Percentiles rank a stretch among this genome's conserved stretches.
phyloP scores from a whole-genome alignment of 2,797 vertebrate genomes.

The Salmo trutta region DNA sequence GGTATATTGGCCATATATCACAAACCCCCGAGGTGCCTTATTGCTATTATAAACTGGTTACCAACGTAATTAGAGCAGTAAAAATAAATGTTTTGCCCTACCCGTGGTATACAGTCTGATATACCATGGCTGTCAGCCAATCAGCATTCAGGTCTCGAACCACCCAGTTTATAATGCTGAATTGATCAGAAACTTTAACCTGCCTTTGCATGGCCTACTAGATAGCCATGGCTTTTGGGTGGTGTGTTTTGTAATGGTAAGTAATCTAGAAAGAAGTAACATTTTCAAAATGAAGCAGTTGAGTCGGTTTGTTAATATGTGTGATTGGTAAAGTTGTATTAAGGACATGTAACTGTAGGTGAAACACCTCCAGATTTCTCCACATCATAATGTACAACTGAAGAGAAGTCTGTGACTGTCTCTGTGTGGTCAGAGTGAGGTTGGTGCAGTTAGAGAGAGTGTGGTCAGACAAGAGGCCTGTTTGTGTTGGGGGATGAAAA shows the following conservation, averaged over 20 bases:
- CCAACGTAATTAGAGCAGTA: too few relatives aligned
- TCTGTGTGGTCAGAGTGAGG: conserved; percentile 24
- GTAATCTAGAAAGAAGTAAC: conserved; percentile 15
- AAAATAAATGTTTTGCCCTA: too few relatives aligned
- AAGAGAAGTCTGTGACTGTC: neutral
- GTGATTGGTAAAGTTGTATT: conserved; percentile 15
- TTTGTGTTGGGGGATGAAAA: conserved; percentile 11
- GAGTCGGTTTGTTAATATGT: conserved; percentile 18
- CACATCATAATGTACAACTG: neutral
- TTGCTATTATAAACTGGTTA: too few relatives aligned
- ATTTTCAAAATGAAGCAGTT: neutral
- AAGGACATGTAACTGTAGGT: conserved; percentile 21
- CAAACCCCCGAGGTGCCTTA: too few relatives aligned
- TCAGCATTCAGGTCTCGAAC: too few relatives aligned
- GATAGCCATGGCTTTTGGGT: conserved; percentile 3
- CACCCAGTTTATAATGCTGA: conserved; percentile 14
- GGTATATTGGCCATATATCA: too few relatives aligned
- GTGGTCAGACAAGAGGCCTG: conserved; percentile 1
- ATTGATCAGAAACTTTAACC: conserved; percentile 19
- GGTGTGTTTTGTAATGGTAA: conserved; percentile 34
- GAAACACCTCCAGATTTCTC: neutral
- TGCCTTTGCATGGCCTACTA: conserved; percentile 18
- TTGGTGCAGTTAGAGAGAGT: neutral
- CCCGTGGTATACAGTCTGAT: too few relatives aligned
- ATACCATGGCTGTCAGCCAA: too few relatives aligned